Conservation (phyloP, 2,888 invertebrate genomes). For the Heliconius aoede region DNA sequence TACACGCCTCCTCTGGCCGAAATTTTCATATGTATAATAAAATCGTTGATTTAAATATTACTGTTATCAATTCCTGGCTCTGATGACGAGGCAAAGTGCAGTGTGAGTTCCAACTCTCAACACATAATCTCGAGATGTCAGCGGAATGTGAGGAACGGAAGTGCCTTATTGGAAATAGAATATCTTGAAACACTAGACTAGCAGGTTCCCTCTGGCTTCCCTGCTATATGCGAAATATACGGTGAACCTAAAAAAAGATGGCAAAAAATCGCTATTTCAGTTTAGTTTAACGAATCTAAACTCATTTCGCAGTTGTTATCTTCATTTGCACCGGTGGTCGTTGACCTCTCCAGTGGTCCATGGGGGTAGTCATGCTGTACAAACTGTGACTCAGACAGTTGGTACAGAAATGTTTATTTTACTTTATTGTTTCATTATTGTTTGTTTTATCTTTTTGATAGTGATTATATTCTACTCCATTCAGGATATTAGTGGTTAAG, state of each 20-base stretch:
- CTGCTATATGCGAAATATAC: not conserved
- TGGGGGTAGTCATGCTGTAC: conserved; percentile 13
- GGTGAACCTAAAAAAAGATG: too few relatives aligned
- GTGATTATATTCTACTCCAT: too few relatives aligned
- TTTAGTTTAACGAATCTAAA: conserved; percentile 12
- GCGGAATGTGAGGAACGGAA: not conserved
- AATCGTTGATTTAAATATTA: not conserved
- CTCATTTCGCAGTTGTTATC: conserved; percentile 24
- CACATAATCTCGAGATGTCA: not conserved
- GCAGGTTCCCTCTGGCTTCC: not conserved
- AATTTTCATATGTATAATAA: too few relatives aligned
- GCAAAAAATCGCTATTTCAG: not conserved
- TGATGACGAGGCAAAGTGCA: not conserved
- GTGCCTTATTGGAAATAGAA: too few relatives aligned
- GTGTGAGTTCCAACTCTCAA: not conserved
- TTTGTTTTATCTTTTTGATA: not conserved
- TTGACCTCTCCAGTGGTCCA: conserved; percentile 23
- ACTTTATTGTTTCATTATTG: not conserved
- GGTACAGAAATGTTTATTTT: not conserved
- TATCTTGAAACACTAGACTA: not conserved
- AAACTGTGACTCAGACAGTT: conserved; percentile 2
- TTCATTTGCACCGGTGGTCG: conserved; percentile 30
- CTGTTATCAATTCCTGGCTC: not conserved
- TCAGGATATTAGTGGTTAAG: too few relatives aligned
- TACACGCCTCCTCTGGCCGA: too few relatives aligned